phyloP scores from a whole-genome alignment of 2,797 vertebrate species.

The Vireo griseus region DNA sequence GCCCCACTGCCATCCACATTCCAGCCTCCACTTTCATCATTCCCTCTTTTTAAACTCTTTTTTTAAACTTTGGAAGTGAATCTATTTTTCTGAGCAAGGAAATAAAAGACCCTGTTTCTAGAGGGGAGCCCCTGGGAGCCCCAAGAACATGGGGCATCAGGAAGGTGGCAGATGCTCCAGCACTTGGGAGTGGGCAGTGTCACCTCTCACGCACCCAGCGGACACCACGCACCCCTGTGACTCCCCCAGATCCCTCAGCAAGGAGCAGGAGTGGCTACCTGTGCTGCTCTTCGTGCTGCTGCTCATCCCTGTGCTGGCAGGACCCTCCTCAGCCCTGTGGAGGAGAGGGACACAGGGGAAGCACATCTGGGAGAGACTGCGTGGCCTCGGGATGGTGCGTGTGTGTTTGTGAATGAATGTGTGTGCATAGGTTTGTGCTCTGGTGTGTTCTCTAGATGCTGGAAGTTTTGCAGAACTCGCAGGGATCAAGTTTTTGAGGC shows the following conservation, averaged over 20 bases:
- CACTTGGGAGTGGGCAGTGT: neutral
- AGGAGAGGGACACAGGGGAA: rapidly evolving
- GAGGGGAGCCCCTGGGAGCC: neutral
- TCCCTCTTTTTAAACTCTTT: neutral
- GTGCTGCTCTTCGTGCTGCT: neutral
- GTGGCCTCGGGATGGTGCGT: rapidly evolving
- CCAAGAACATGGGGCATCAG: neutral
- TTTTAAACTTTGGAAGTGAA: neutral
- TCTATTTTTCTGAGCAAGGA: constrained; percentile 38
- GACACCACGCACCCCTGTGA: neutral
- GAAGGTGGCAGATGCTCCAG: neutral
- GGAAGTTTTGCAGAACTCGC: neutral
- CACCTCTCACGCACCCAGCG: rapidly evolving
- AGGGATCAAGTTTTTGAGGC: neutral
- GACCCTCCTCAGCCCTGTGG: neutral
- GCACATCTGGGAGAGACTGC: rapidly evolving
- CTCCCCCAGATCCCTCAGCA: neutral
- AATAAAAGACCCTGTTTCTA: neutral
- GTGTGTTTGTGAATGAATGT: rapidly evolving
- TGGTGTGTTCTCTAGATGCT: neutral
- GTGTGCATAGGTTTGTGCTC: neutral
- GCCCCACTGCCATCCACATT: neutral
- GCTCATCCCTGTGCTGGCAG: neutral
- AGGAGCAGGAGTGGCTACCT: rapidly evolving
- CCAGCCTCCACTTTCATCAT: neutral